Evolutionary conservation across 2,113 vertebrate species (phyloP).

Genomic region (Tychaedon coryphoeus): DNA sequence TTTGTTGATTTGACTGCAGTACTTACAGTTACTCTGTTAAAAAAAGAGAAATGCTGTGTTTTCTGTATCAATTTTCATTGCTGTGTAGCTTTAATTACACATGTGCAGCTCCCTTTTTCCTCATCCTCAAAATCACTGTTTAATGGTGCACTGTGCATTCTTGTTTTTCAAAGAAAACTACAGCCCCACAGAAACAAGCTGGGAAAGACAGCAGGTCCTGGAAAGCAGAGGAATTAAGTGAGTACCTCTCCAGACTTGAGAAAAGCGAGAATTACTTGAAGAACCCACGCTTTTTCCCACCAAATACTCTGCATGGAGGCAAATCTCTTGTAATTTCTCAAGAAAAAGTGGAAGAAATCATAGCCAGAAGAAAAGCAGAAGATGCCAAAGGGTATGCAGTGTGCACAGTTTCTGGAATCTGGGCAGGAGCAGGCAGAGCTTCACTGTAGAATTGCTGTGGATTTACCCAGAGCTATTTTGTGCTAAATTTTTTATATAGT

Average conservation of each 20-base stretch:
- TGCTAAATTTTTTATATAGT: not conserved
- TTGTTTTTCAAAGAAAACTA: constrained; percentile 59
- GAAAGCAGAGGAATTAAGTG: constrained; percentile 41
- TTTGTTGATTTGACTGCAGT: not conserved
- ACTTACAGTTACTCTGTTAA: not conserved
- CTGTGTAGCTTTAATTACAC: not conserved
- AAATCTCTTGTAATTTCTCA: constrained; percentile 77
- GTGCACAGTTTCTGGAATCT: not conserved
- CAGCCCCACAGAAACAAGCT: constrained; percentile 1
- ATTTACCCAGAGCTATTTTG: not conserved
- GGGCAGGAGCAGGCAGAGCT: not conserved
- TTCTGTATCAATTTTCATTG: not conserved
- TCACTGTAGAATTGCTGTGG: not conserved
- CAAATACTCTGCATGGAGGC: constrained; percentile 68
- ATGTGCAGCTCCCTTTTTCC: not conserved
- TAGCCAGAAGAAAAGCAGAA: not conserved
- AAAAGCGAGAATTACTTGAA: constrained; percentile 76
- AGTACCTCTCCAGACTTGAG: constrained; percentile 69
- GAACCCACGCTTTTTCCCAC: constrained; percentile 87
- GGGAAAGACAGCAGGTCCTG: constrained; percentile 55
- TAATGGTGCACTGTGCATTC: not conserved
- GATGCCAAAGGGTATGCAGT: constrained; percentile 70
- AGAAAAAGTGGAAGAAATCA: constrained; percentile 42
- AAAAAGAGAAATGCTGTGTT: not conserved
- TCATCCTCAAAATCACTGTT: not conserved